Conservation (phyloP, 2,888 invertebrate genomes). For the Parthenolecanium corni region DNA sequence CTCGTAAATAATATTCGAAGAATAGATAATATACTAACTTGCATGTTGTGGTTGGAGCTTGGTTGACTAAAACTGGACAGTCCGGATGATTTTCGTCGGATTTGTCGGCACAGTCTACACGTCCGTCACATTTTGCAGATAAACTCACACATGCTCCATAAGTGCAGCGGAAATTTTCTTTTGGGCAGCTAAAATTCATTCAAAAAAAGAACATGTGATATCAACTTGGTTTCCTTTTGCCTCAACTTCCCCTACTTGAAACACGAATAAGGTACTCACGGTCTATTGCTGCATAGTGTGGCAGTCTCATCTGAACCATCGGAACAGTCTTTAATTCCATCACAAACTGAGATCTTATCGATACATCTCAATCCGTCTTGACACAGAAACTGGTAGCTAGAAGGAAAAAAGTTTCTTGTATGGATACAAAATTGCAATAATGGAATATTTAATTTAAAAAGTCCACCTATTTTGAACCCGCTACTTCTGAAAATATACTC, state of each 20-base stretch:
- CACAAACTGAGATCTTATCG: not conserved
- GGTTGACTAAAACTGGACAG: not conserved
- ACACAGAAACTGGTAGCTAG: not conserved
- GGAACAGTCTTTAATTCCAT: not conserved
- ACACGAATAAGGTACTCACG: not conserved
- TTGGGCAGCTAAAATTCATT: constrained; percentile 33
- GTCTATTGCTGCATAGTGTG: not conserved
- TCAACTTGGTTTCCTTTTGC: no score
- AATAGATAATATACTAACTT: no score
- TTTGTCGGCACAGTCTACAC: constrained; percentile 33
- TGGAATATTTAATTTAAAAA: no score
- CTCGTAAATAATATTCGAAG: no score
- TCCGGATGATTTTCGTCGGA: constrained; percentile 31
- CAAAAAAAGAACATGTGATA: no score
- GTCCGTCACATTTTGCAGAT: constrained; percentile 31
- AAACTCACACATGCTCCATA: constrained; percentile 33
- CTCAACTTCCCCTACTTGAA: no score
- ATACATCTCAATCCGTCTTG: not conserved
- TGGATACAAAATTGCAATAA: no score
- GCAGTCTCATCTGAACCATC: constrained; percentile 1
- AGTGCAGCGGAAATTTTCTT: constrained; percentile 32
- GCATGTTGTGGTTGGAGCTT: no score
- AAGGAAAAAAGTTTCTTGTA: no score
- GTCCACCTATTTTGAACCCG: no score
- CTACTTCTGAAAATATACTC: no score